These are phyloP conservation scores for Lepidocolaptes lacrymiger DNA, from an alignment of 2,797 vertebrate species.

Conservation along the genomic window DNA sequence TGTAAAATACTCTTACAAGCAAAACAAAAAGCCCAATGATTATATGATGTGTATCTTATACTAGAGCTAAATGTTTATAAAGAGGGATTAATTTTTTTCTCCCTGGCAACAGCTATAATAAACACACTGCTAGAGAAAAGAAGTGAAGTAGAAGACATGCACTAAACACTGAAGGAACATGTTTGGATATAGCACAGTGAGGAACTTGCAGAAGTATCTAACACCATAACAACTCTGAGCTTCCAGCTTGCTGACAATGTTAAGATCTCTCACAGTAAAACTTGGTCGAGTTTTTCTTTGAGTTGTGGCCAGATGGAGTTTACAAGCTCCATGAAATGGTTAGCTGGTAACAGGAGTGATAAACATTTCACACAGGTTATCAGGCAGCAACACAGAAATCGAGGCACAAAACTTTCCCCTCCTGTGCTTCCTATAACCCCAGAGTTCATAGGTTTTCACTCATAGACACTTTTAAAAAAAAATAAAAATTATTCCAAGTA, in stretches of 20 bases:
- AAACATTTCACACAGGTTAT: not conserved
- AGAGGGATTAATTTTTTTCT: not conserved
- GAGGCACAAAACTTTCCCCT: not conserved
- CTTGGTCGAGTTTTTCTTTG: not conserved
- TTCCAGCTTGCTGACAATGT: not conserved
- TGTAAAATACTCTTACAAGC: not conserved
- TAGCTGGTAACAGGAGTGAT: not conserved
- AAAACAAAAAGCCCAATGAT: not conserved
- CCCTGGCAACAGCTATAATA: not conserved
- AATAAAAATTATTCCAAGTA: not conserved
- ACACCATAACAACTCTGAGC: not conserved
- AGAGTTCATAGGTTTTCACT: accelerated
- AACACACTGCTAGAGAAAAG: not conserved
- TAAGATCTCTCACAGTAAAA: not conserved
- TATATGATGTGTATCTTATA: not conserved
- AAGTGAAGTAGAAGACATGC: not conserved
- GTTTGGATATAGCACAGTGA: not conserved
- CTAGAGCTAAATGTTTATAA: not conserved
- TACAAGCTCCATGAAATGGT: not conserved
- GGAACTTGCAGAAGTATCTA: not conserved
- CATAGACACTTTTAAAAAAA: no score
- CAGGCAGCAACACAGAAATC: not conserved
- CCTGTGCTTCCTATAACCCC: not conserved
- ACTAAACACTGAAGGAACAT: not conserved
- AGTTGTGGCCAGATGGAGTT: not conserved